phyloP scores from a whole-genome alignment of 2,888 invertebrate species.

The Oscheius myriophilus region DNA sequence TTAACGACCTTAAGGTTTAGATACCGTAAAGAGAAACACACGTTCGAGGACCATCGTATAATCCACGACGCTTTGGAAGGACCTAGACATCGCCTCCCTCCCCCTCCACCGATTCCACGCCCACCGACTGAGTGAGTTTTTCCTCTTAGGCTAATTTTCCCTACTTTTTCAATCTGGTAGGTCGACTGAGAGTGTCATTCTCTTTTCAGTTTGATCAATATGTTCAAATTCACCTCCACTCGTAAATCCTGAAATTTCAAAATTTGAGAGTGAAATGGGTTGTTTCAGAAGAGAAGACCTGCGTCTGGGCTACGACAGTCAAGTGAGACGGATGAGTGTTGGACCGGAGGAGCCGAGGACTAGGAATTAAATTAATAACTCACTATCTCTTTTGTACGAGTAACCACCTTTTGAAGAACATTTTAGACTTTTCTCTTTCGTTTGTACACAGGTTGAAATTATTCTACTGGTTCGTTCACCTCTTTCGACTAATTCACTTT shows the following conservation, averaged over 20 bases:
- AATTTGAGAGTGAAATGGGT: no score
- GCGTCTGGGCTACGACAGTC: slow-evolving; percentile 17
- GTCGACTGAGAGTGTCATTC: background rate
- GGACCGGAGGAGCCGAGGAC: slow-evolving; percentile 12
- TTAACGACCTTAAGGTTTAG: slow-evolving; percentile 6
- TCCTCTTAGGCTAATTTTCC: background rate
- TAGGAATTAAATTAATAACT: background rate
- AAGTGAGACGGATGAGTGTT: slow-evolving; percentile 17
- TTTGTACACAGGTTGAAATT: no score
- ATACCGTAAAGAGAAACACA: slow-evolving; percentile 22
- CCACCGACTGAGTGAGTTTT: slow-evolving; percentile 17
- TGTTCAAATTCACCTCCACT: background rate
- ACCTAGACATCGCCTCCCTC: background rate
- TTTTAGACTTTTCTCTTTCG: no score
- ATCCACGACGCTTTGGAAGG: slow-evolving; percentile 5
- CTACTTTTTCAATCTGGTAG: background rate
- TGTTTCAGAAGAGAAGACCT: slow-evolving; percentile 17
- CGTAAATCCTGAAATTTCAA: background rate
- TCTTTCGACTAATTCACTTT: no score
- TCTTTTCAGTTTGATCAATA: background rate
- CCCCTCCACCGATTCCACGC: slow-evolving; percentile 13
- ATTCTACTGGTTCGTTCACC: no score
- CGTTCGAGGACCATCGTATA: slow-evolving; percentile 16
- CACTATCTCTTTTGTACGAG: no score
- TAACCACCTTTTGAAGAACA: no score